These are phyloP conservation scores for Pachyramphus minor DNA, from an alignment of 2,113 vertebrate species.

Conservation along the genomic window DNA sequence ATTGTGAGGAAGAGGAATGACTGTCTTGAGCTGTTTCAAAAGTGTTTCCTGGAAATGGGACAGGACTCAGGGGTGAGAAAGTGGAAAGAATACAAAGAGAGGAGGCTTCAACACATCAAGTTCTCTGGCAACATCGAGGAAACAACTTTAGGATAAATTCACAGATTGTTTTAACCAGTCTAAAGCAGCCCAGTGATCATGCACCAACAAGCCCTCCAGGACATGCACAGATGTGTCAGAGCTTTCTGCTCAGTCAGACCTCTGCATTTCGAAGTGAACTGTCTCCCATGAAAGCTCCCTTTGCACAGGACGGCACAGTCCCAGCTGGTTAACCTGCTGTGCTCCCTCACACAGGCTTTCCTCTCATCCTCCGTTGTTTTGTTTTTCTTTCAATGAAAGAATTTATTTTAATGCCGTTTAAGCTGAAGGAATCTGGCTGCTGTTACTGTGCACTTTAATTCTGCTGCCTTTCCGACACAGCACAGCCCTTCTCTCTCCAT, in stretches of 20 bases:
- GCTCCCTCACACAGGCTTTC: background rate
- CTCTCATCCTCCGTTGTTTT: background rate
- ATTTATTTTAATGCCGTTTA: constrained; percentile 10
- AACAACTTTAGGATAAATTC: background rate
- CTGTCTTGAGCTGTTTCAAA: background rate
- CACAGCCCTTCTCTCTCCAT: background rate
- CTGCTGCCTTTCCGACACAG: background rate
- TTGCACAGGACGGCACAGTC: background rate
- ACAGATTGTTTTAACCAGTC: background rate
- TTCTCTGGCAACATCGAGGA: background rate
- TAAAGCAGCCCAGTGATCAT: background rate
- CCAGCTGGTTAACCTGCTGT: background rate
- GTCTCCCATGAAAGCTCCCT: background rate
- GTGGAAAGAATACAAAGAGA: background rate
- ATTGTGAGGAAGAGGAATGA: background rate
- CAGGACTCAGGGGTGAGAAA: background rate
- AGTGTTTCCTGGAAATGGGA: background rate
- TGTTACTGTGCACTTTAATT: background rate
- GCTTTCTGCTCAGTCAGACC: background rate
- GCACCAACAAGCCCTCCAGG: background rate
- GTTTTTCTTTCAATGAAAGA: background rate
- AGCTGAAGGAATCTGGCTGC: background rate
- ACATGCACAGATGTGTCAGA: background rate
- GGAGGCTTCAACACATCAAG: background rate
- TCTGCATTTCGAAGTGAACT: background rate